These are phyloP conservation scores for Upupa epops DNA, from an alignment of 2,113 vertebrate species.

Conservation along the genomic window DNA sequence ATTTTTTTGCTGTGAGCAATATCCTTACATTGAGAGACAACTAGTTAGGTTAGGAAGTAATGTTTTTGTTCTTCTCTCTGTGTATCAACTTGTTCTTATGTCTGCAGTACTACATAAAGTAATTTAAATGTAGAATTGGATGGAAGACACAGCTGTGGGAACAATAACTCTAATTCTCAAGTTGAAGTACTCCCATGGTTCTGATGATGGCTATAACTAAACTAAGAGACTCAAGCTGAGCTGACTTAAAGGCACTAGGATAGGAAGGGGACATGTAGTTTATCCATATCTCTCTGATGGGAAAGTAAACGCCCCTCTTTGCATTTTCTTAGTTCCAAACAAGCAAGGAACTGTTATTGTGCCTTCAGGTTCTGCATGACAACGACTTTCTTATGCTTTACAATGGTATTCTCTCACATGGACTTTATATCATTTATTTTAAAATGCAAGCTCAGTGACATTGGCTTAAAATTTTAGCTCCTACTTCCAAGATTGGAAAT, in stretches of 20 bases:
- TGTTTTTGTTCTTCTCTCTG: background rate
- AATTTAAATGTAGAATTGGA: background rate
- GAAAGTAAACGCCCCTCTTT: background rate
- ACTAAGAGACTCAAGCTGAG: background rate
- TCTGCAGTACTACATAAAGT: background rate
- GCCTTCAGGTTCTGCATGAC: background rate
- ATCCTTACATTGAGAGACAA: background rate
- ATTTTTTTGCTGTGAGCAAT: background rate
- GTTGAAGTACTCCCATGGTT: background rate
- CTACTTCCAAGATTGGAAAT: no score
- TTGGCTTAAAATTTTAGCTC: no score
- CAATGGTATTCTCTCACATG: no score
- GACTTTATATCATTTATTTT: no score
- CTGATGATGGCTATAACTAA: background rate
- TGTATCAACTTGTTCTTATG: background rate
- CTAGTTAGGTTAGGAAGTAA: background rate
- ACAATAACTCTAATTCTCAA: conserved; percentile 9
- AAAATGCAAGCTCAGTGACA: no score
- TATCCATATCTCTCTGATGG: background rate
- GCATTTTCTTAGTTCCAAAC: background rate
- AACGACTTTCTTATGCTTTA: background rate
- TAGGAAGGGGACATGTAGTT: background rate
- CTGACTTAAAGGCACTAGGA: background rate
- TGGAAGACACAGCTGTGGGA: background rate
- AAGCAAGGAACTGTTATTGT: background rate